Evolutionary conservation across 1,140 invertebrate species (phyloP), one percentile per base, ranked within the genome.

Genomic region (Phocides pigmalion): DNA sequence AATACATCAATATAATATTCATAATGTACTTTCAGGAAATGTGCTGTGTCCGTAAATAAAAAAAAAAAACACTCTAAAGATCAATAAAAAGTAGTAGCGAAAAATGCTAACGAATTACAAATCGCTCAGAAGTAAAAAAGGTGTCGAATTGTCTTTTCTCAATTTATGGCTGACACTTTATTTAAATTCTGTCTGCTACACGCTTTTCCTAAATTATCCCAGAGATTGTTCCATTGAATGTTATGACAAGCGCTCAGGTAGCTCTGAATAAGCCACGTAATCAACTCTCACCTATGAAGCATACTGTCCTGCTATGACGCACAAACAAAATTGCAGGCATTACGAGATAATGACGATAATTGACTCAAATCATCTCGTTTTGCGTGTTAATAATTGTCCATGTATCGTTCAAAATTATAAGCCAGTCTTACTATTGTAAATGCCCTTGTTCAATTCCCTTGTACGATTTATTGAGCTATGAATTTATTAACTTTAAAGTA

Each of bases 351-450:
- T 51, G 49, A 51, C 4, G 42, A 20, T 20, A 46, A 46, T 46
- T 19, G 16, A 14, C 35, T n/a, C 8, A 12, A 46, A 19, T 12
- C 42, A 46, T 47, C 14, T 39, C 16, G 16, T 53, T 39, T 39
- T 37, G 50, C 50, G 50, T 53, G 35, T 51, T 14, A 51, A 25
- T 35, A 51, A 37, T 51, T 37, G 49, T 51, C 11, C 15, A 25
- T 35, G 15, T 37, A 20, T 51, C 49, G 1, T 51, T 51, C 14
- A 19, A 32, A 32, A 32, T 32, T 32, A 11, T 32, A 32, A 11
- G 28, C 28, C 28, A 11, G n/a, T 11, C 28, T 32, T 32, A 4
- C n/a, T 1, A 32, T 4, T 32, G 28, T 32, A 32, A 32, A 32
- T 32, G 28, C 0, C n/a, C 28, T n/a, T 32, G 28, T 3, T 11